Evolutionary conservation across 2,797 vertebrate genomes (phyloP).

Genomic region (Tamandua tetradactyla): DNA sequence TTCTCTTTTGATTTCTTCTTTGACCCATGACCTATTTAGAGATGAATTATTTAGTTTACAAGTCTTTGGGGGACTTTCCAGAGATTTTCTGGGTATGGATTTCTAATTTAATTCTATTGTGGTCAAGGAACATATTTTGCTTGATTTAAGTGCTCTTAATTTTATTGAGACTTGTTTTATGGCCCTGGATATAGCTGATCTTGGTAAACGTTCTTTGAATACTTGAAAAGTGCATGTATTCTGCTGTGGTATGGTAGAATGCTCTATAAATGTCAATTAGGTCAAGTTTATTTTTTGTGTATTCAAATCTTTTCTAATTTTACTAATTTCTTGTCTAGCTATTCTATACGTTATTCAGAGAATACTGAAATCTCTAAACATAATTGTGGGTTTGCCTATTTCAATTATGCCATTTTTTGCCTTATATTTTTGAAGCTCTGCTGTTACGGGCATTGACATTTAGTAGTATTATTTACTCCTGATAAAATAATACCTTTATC

Average conservation of each 20-base stretch:
- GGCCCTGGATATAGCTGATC: background rate
- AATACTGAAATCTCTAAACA: background rate
- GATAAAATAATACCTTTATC: background rate
- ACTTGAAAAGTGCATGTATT: background rate
- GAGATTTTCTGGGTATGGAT: background rate
- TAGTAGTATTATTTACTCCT: background rate
- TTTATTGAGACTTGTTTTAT: background rate
- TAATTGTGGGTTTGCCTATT: background rate
- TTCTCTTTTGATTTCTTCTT: background rate
- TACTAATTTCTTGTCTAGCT: background rate
- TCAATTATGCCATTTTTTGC: background rate
- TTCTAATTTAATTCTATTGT: conserved; percentile 18
- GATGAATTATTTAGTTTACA: background rate
- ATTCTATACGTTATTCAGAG: background rate
- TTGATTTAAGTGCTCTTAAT: conserved; percentile 13
- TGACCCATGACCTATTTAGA: background rate
- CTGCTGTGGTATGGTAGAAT: background rate
- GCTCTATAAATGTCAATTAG: background rate
- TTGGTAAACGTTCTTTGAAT: background rate
- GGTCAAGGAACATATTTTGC: background rate
- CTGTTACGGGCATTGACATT: background rate
- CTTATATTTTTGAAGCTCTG: background rate
- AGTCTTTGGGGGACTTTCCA: background rate
- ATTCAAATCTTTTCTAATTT: background rate
- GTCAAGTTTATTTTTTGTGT: no score